Base-by-base conservation (phyloP, 1,140 invertebrate genomes). In the Ylistrum balloti region DNA sequence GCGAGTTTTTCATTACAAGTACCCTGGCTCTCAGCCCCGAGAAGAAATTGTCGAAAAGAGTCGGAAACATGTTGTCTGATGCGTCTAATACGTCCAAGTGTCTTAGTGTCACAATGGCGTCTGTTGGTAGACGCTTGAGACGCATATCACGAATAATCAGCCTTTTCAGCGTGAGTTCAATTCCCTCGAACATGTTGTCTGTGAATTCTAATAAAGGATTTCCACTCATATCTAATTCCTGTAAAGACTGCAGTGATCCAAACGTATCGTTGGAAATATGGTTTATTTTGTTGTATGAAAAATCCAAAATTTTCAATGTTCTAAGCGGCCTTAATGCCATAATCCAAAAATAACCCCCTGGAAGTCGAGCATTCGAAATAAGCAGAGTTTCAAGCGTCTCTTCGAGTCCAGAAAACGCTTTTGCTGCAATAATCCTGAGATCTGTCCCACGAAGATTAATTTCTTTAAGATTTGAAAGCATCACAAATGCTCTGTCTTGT, bases 201-300 rank as follows among this genome's bases (percentile, higher is more conserved):
- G 89, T 90, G 56, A 90, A 90, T 7, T 74, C 56, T 17, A 28
- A 0, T 17, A 90, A 35, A 22, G 45, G 89, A 41, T 90, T 90
- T 45, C 89, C 86, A 35, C 89, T 90, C 28, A 90, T 34, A 74
- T 90, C 89, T 32, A 90, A 74, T 17, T 28, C 41, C 28, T 35
- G 86, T 28, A 90, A 33, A 28, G 85, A 74, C 0, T 41, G 34
- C 10, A 86, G 38, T 33, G 13, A 45, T 32, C 87, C 89, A 87
- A 90, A 90, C 22, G 89, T 56, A 32, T 90, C 89, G 33, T 90
- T 90, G n/a, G 86, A 86, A 34, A 90, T 32, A 33, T 90, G 45
- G 20, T 35, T 87, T 33, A 90, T 38, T 15, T 34, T 34, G 33
- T 90, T 90, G 45, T 87, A 35, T n/a, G 89, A 90, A n/a, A 90